Base-by-base conservation (phyloP, 1,140 invertebrate genomes). In the Cryptotermes secundus region DNA sequence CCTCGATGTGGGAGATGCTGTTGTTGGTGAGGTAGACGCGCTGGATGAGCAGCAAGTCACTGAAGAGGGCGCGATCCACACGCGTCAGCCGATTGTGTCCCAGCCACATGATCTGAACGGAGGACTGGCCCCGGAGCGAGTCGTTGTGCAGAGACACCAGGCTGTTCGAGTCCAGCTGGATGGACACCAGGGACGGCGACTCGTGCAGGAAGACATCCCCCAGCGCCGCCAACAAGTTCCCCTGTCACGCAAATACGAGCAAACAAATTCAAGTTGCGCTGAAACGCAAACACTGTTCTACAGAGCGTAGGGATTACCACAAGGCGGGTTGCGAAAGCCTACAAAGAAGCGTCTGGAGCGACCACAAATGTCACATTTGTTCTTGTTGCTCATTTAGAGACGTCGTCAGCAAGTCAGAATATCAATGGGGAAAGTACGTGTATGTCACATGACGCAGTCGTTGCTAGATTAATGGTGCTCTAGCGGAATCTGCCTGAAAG, bases 51-150 rank as follows among this genome's bases (percentile, higher is more conserved):
- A 93, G 88, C 26, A 96, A 91, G 89, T 97, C 96, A 81, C 92
- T 92, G 87, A 97, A 97, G 79, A 97, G 88, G 14, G 93, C 92
- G 14, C 92, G 91, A 83, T 95, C 94, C 34, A 97, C 89, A 84
- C 93, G 91, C n/a, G 92, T 93, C 80, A 97, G 89, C 87, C 94
- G 93, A 88, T 97, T 97, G 89, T 96, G 93, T 45, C 95, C 94
- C 26, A 97, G 90, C 95, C 96, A 96, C 92, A 97, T 94, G 85
- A 97, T 96, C 89, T 96, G 94, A 26, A 97, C 93, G 85, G 94
- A 95, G 2, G 93, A 93, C 89, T 97, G 96, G 7, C 95, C 95
- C 38, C 92, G 90, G 34, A 98, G 92, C 1, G 96, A 95, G 87
- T 94, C 94, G 87, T 95, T 94, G 88, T 97, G 95, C 38, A 98